Evolutionary conservation across 2,888 invertebrate genomes (phyloP).

Genomic region (Tromatobia lineatoria): DNA sequence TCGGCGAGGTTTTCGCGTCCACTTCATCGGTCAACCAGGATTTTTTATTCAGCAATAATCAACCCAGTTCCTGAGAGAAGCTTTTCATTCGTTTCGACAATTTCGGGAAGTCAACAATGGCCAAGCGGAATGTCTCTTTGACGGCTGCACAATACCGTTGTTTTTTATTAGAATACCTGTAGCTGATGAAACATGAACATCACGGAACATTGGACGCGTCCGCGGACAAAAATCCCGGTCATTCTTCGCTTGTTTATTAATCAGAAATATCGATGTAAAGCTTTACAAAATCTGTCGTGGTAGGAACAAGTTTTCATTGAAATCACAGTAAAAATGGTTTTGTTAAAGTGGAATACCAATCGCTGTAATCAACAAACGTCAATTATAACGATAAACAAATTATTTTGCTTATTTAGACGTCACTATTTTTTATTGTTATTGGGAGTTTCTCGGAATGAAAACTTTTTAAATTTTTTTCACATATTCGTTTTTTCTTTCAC

Average conservation of each 20-base stretch:
- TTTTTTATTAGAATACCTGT: not conserved
- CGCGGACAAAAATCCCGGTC: not conserved
- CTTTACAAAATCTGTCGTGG: too few species aligned
- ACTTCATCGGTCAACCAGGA: not conserved
- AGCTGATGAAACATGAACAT: not conserved
- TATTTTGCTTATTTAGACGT: too few species aligned
- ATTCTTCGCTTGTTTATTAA: not conserved
- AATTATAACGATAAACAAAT: too few species aligned
- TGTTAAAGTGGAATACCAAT: too few species aligned
- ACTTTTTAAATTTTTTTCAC: too few species aligned
- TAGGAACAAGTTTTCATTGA: not conserved
- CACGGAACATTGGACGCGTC: not conserved
- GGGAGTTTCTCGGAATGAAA: too few species aligned
- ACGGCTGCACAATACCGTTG: not conserved
- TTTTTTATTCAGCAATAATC: constrained; percentile 50
- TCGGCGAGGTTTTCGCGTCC: constrained; percentile 1
- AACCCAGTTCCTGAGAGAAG: not conserved
- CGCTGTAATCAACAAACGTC: too few species aligned
- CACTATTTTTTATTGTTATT: too few species aligned
- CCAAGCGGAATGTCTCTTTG: not conserved
- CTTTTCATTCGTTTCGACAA: constrained; percentile 22
- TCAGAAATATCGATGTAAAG: not conserved
- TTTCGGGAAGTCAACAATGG: constrained; percentile 2
- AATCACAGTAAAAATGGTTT: not conserved
- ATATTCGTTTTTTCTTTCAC: too few species aligned